Conservation (phyloP, 2,888 invertebrate species). For the Oegoconia quadripuncta region DNA sequence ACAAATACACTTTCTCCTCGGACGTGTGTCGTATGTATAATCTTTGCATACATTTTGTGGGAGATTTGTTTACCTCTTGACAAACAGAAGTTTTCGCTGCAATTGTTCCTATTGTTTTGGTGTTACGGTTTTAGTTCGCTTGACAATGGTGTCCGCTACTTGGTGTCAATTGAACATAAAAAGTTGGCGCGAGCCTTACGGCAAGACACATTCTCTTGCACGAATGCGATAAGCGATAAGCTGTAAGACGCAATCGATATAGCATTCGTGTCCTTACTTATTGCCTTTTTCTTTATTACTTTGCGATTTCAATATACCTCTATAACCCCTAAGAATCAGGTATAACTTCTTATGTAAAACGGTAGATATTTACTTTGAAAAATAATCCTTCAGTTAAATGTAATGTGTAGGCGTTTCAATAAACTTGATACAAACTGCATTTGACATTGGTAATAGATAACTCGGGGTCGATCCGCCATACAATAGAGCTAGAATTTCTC, state of each 20-base stretch:
- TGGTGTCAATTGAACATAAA: slow-evolving; percentile 1
- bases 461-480: background rate
- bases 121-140: background rate
- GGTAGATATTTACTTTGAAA: too few relatives aligned
- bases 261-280: background rate
- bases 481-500: slow-evolving; percentile 26
- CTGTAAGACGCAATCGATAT: slow-evolving; percentile 4
- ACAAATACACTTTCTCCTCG: slow-evolving; percentile 3
- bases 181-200: slow-evolving; percentile 2
- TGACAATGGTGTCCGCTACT: background rate
- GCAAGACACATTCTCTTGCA: background rate
- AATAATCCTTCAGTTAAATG: too few relatives aligned
- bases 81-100: background rate
- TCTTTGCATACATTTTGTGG: slow-evolving; percentile 8
- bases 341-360: too few relatives aligned
- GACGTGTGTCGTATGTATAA: background rate
- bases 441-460: too few relatives aligned
- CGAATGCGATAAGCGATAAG: background rate
- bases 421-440: too few relatives aligned
- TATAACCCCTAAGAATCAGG: too few relatives aligned
- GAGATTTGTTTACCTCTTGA: slow-evolving; percentile 1
- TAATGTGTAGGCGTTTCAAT: too few relatives aligned
- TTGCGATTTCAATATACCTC: background rate
- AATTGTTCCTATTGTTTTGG: background rate
- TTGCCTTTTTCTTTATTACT: background rate